Conservation (phyloP, 1,140 invertebrate species). For the Penaeus indicus region DNA sequence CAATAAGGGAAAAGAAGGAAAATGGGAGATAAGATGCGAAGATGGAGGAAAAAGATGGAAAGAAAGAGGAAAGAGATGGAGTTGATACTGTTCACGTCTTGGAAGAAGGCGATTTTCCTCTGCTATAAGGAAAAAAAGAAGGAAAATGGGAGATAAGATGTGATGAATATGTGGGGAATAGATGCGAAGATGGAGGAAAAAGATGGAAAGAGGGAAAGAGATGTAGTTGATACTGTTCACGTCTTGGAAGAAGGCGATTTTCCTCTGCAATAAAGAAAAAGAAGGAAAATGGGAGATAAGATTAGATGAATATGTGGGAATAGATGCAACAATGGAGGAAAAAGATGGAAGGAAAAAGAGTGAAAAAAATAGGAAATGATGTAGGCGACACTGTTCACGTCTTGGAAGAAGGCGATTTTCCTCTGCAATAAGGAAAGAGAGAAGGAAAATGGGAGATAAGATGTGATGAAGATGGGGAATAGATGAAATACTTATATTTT, state of each 20-base stretch:
- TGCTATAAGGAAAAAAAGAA: neutral
- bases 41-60: too few relatives aligned
- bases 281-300: neutral
- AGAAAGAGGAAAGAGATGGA: too few relatives aligned
- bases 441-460: neutral
- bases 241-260: conserved; percentile 2
- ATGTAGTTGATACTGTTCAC: too few relatives aligned
- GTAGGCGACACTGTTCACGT: neutral
- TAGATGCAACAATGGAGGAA: too few relatives aligned
- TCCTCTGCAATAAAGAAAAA: neutral
- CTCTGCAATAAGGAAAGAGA: neutral
- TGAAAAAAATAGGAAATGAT: too few relatives aligned
- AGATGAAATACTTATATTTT: too few relatives aligned
- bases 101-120: neutral
- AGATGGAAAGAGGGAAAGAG: too few relatives aligned
- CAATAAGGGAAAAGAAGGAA: neutral
- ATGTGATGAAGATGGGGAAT: too few relatives aligned
- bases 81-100: neutral
- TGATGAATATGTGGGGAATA: neutral
- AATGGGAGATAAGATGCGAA: too few relatives aligned
- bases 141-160: neutral
- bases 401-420: neutral
- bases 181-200: too few relatives aligned
- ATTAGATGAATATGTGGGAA: too few relatives aligned
- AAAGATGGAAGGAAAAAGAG: too few relatives aligned